Evolutionary conservation across 2,888 invertebrate genomes (phyloP), one percentile per base, ranked within the genome.

Genomic region (Tenthredo mesomela): DNA sequence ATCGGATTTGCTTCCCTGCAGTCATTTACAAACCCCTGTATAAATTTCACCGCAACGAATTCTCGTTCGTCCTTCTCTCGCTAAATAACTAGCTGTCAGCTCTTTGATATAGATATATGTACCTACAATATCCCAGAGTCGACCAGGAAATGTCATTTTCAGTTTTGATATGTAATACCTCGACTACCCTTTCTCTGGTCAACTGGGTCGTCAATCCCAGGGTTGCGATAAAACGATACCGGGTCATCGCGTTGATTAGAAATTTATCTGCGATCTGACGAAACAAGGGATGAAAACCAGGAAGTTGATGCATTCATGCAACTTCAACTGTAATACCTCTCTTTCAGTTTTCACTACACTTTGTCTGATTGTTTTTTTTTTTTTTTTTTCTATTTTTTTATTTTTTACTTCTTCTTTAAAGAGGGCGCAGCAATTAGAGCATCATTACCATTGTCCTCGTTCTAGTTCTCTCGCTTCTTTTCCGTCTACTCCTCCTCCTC

Each of bases 201-300:
- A 73, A 40, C n/a, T 73, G 43, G 73, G 9, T 73, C 73, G 43
- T 73, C 73, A 73, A 73, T 73, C 43, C 43, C 43, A 73, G 40
- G 40, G 25, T 73, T 43, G 73, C 43, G 73, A 73, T 73, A 73
- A 73, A 73, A 73, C 73, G 40, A 61, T 61, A 61, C 33, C 67
- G 67, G 73, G 73, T 73, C 73, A 37, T 70, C 37, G 70, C 37
- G n/a, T 73, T 73, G 73, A 73, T 73, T 73, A 73, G 40, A 73
- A 73, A 43, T 40, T 73, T 73, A 73, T 73, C 43, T 25, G 43
- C 71, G 18, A 43, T 73, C 71, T 73, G 43, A 73, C 71, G 71
- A 25, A 73, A 73, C 71, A 73, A 43, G 71, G 71, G 71, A 73
- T 73, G 43, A 73, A 73, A 43, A 1, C 40, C 3, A 43, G 43